Percentiles rank a stretch among this genome's conserved stretches.
These are phyloP conservation scores for Alectoris magna DNA, from an alignment of 2,797 vertebrate species.

Conservation along the genomic window DNA sequence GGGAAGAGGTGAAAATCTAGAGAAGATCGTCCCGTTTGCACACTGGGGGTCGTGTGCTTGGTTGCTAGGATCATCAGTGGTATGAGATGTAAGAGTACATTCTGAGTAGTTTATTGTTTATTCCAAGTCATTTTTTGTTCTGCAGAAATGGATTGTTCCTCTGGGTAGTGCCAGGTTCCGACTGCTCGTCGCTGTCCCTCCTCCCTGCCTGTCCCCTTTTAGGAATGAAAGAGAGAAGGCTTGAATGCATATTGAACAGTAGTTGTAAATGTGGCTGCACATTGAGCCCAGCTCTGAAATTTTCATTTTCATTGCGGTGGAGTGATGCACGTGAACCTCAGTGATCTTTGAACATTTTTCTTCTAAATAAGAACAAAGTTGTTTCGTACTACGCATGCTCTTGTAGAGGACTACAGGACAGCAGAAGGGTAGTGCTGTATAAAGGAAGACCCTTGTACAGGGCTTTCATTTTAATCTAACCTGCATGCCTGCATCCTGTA, in stretches of 20 bases:
- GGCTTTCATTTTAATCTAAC: neutral
- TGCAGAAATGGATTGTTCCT: neutral
- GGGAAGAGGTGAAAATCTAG: neutral
- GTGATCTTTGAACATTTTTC: constrained; percentile 29
- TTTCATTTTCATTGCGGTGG: constrained; percentile 32
- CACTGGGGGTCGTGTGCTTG: neutral
- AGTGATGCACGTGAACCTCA: constrained; percentile 31
- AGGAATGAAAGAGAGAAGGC: constrained; percentile 17
- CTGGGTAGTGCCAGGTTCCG: neutral
- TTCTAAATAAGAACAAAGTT: constrained; percentile 28
- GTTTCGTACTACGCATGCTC: neutral
- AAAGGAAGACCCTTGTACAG: neutral
- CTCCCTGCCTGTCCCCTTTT: constrained; percentile 16
- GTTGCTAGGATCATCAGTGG: neutral
- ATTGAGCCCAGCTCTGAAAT: neutral
- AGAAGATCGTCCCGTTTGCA: neutral
- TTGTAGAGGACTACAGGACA: neutral
- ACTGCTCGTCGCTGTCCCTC: neutral
- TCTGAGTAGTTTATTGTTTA: neutral
- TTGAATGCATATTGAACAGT: constrained; percentile 27
- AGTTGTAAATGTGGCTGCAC: constrained; percentile 47
- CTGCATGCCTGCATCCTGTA: neutral
- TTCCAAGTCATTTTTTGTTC: constrained; percentile 8
- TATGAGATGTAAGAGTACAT: neutral
- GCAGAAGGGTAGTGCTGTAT: neutral